phyloP scores from a whole-genome alignment of 2,113 vertebrate genomes.

The Hipposideros armiger region DNA sequence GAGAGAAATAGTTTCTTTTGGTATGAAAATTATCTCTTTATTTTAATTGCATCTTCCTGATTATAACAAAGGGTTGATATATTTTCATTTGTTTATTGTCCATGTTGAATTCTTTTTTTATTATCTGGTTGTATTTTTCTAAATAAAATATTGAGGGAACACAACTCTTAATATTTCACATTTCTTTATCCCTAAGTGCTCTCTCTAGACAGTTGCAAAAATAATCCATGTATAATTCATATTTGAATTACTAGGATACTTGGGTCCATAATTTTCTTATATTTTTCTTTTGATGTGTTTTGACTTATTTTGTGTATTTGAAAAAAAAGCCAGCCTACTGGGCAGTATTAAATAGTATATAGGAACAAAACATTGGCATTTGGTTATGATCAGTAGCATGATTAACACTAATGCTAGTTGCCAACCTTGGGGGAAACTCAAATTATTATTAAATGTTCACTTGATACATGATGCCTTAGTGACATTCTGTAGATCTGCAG shows the following conservation, averaged over 20 bases:
- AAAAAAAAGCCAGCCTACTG: conserved; percentile 2
- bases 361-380: neutral
- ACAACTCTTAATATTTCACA: neutral
- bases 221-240: neutral
- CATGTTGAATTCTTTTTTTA: conserved; percentile 37
- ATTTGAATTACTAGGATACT: neutral
- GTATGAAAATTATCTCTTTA: neutral
- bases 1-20: conserved; percentile 26
- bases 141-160: conserved; percentile 48
- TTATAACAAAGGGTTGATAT: neutral
- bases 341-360: conserved; percentile 1
- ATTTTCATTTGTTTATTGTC: conserved; percentile 16
- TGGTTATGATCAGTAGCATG: neutral
- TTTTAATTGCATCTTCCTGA: conserved; percentile 16
- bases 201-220: neutral
- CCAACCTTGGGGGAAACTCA: neutral
- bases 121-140: neutral
- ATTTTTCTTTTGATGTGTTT: conserved; percentile 32
- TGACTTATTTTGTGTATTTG: conserved; percentile 33
- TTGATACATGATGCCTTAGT: conserved; percentile 34
- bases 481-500: conserved; percentile 50
- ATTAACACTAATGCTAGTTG: conserved; percentile 42
- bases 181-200: conserved; percentile 25
- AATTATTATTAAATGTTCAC: conserved; percentile 64
- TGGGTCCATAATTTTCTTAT: neutral